Conservation (phyloP, 92 coral and sea anemone genomes). For the Palythoa grandis region DNA sequence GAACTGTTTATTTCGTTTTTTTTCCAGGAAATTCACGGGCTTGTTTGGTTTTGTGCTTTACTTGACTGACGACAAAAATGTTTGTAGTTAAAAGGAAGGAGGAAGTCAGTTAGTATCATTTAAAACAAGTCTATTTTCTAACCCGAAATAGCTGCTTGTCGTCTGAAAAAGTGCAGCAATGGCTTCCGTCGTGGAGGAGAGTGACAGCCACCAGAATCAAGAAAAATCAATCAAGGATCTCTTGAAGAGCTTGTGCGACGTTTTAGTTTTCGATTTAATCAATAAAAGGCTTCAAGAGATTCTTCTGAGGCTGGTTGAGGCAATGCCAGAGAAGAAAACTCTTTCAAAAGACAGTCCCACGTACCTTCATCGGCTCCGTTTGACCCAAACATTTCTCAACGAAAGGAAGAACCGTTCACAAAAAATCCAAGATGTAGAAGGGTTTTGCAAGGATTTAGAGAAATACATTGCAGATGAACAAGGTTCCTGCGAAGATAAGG, state of each 20-base stretch:
- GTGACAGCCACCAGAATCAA: not conserved
- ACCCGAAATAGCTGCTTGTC: too few species aligned
- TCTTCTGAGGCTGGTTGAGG: not conserved
- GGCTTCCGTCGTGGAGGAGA: not conserved
- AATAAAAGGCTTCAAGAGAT: not conserved
- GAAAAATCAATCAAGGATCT: not conserved
- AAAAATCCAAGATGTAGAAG: not conserved
- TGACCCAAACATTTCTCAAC: not conserved
- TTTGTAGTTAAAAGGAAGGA: too few species aligned
- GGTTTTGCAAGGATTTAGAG: not conserved
- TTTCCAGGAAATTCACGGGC: too few species aligned
- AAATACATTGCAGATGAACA: not conserved
- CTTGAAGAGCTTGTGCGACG: conserved; percentile 4
- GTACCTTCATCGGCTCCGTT: conserved; percentile 1
- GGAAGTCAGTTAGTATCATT: too few species aligned
- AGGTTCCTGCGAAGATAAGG: conserved; percentile 5
- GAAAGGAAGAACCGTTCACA: not conserved
- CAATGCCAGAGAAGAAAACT: not conserved
- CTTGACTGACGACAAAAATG: too few species aligned
- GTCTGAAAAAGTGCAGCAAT: not conserved
- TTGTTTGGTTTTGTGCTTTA: too few species aligned
- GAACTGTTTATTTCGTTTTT: too few species aligned
- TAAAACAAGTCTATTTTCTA: too few species aligned
- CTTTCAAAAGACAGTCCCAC: conserved; percentile 23
- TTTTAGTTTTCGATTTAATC: not conserved